Evolutionary conservation across 2,888 invertebrate genomes (phyloP), one percentile per base, ranked within the genome.

Genomic region (Heliconius hortense): DNA sequence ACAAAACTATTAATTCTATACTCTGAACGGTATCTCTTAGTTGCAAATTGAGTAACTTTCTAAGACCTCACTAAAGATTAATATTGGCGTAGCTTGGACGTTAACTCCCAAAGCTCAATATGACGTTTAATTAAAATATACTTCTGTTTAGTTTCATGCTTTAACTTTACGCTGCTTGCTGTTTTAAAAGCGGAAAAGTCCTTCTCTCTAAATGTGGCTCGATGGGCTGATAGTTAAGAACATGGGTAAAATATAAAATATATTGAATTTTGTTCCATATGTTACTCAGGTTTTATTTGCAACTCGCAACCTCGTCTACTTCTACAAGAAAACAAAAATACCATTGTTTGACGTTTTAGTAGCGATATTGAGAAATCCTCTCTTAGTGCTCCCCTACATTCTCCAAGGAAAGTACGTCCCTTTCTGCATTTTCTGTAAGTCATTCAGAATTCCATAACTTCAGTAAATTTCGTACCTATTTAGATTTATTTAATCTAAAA

Each of bases 11-110:
- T 60, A 60, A 60, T 24, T 60, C 24, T 26, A 60, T 60, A 60
- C 4, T n/a, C 59, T 5, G 18, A 15, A 13, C 60, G 26, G 60
- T 26, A 60, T 60, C 60, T 60, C 60, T 7, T 28, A 60, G 60
- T 26, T 60, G 60, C 60, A 60, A 60, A 60, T 15, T 60, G 26
- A 60, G 26, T 28, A 60, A 60, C 60, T 60, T 60, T 60, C 60
- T 60, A 28, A 26, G 59, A 60, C 60, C 60, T 26, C 24, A 60
- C 24, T 60, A 24, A 60, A 60, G 60, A 60, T 60, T 26, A 60
- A 60, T 60, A 60, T 60, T 18, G 60, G 26, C 60, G 60, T 5
- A 60, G 26, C 26, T 15, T 7, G 13, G 60, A 60, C 60, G 60
- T 26, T 60, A 60, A 60, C 26, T 26, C 5, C 60, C 26, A 13